Percentiles rank a stretch among this genome's conserved stretches.
phyloP scores from a whole-genome alignment of 1,140 invertebrate species.

The Leptinotarsa defecta region DNA sequence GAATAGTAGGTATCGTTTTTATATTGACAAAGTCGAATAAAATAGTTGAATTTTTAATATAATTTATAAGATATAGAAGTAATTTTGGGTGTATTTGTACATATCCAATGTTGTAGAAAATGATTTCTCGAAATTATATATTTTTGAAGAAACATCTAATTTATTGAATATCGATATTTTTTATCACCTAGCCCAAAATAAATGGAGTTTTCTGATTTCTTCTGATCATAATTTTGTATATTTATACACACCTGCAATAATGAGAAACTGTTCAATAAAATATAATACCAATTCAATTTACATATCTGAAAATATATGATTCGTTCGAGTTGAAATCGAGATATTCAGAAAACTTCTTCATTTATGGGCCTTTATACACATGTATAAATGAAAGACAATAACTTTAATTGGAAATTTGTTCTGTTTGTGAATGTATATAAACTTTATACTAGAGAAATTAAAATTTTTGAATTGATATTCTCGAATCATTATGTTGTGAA shows the following conservation, averaged over 20 bases:
- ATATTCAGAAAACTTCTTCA: background rate
- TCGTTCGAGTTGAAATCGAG: background rate
- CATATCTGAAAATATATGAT: too few relatives aligned
- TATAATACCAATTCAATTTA: too few relatives aligned
- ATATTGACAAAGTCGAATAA: constrained; percentile 43
- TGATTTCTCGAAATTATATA: constrained; percentile 36
- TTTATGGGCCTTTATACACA: constrained; percentile 1
- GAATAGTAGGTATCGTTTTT: constrained; percentile 32
- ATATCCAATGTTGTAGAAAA: constrained; percentile 42
- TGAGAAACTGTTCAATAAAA: background rate
- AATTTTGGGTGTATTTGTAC: constrained; percentile 52
- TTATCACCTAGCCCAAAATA: background rate
- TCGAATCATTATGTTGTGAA: background rate
- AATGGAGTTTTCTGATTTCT: background rate
- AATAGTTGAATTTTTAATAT: constrained; percentile 53
- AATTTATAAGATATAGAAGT: constrained; percentile 50
- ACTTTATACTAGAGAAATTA: background rate
- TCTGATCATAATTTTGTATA: background rate
- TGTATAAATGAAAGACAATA: constrained; percentile 9
- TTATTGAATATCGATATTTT: constrained; percentile 9
- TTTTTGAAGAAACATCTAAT: constrained; percentile 30
- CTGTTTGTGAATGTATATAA: constrained; percentile 1
- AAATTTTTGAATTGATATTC: background rate
- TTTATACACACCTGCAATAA: background rate
- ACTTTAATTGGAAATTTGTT: background rate